A percentile compares a stretch with the other conserved stretches of the same genome.
phyloP scores from a whole-genome alignment of 1,140 invertebrate genomes.

The Araneus ventricosus region DNA sequence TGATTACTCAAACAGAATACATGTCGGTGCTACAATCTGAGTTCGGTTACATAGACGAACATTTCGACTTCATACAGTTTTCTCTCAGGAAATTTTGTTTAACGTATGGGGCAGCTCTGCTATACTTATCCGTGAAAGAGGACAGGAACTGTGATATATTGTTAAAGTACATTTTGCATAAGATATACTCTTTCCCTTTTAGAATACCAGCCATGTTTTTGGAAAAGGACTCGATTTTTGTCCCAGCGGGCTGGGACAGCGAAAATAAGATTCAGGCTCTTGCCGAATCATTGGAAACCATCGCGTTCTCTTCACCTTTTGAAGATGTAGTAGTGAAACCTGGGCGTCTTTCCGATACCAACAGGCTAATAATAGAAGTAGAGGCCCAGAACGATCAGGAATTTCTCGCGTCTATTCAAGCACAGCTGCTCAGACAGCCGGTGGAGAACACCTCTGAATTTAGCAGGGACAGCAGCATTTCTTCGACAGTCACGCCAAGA shows the following conservation, averaged over 20 bases:
- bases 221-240: constrained; percentile 98
- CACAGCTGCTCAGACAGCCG: background rate
- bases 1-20: constrained; percentile 96
- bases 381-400: constrained; percentile 62
- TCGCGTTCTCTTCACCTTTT: constrained; percentile 89
- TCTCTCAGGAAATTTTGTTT: constrained; percentile 98
- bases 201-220: constrained; percentile 96
- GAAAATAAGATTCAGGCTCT: constrained; percentile 99
- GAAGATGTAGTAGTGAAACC: constrained; percentile 94
- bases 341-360: constrained; percentile 75
- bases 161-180: constrained; percentile 98
- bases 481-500: constrained; percentile 1
- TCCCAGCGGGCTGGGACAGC: constrained; percentile 99
- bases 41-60: constrained; percentile 93
- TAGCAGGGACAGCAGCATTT: background rate
- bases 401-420: constrained; percentile 31
- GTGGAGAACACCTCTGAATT: background rate
- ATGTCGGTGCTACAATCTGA: constrained; percentile 98
- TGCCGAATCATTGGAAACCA: constrained; percentile 86
- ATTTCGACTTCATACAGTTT: constrained; percentile 99
- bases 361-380: background rate
- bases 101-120: constrained; percentile 92
- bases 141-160: constrained; percentile 99
- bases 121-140: constrained; percentile 99
- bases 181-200: constrained; percentile 98